Base-by-base conservation (phyloP, 2,888 invertebrate genomes). In the Lasius fuliginosus region DNA sequence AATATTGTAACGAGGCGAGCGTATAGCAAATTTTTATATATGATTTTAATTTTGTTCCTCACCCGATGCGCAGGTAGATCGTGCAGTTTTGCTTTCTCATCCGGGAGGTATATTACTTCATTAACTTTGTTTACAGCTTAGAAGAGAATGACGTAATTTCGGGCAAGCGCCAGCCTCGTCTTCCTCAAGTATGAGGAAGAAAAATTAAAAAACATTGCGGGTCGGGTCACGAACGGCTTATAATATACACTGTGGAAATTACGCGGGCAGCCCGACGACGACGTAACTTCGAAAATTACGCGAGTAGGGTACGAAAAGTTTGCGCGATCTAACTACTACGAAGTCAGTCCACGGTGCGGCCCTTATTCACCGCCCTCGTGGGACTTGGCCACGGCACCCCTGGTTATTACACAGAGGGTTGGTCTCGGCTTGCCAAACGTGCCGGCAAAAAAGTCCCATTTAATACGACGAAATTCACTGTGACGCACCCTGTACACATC, bases 331-430 rank as follows among this genome's bases (percentile, higher is more conserved):
- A 87, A 90, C 91, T 91, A 87, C 92, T 92, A 90, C 88, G 91
- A 92, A 92, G 91, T 92, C 92, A 87, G 91, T 90, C 91, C 92
- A 92, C 92, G 92, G 90, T 90, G 90, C 87, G 89, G 90, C 91
- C 92, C 92, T 92, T 92, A 92, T 92, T 92, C 92, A 92, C 90
- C 91, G 91, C 87, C 84, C 90, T 85, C 89, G 64, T 90, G 90
- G 90, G 90, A 90, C 89, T 89, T 84, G 87, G 88, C 88, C 86
- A 68, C 88, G 84, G 88, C 86, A 83, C 85, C 49, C 49, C n/a
- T 86, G 88, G 88, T 90, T 90, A 90, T 90, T 90, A 89, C 89
- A 81, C 82, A 62, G 87, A 83, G 87, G 88, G 90, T 82, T 76
- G 85, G 82, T 33, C 56, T 62, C 79, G 79, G 65, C 81, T 81